Percentiles rank a stretch among this genome's conserved stretches.
Conservation (phyloP, 2,797 vertebrate species). For the Glyptemys insculpta region DNA sequence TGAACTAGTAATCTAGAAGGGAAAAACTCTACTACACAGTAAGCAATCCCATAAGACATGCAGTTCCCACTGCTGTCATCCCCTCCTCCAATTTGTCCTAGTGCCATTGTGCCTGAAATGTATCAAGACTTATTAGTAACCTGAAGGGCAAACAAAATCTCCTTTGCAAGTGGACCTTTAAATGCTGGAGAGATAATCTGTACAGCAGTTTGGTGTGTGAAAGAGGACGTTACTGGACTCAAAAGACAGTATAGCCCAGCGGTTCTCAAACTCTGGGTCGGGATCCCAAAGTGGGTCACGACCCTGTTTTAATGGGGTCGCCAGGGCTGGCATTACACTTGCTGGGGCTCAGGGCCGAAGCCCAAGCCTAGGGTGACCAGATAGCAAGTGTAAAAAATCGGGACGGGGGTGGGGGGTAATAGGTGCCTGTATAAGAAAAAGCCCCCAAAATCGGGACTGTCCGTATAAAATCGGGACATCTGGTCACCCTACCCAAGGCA, state of each 20-base stretch:
- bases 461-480: too few relatives aligned
- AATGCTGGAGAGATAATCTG: neutral
- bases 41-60: neutral
- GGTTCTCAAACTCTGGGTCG: too few relatives aligned
- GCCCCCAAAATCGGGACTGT: too few relatives aligned
- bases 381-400: too few relatives aligned
- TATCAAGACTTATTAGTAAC: neutral
- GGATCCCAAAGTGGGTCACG: too few relatives aligned
- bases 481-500: too few relatives aligned
- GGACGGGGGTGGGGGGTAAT: too few relatives aligned
- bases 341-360: too few relatives aligned
- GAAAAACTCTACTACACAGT: neutral
- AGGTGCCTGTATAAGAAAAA: too few relatives aligned
- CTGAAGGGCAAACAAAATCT: neutral
- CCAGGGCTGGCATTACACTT: too few relatives aligned
- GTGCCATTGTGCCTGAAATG: neutral
- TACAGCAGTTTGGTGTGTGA: constrained; percentile 12
- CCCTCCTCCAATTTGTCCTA: neutral
- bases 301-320: too few relatives aligned
- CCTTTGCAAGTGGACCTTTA: neutral
- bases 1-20: neutral
- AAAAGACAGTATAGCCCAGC: neutral
- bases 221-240: neutral
- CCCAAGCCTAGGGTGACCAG: too few relatives aligned
- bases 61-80: neutral